Percentiles rank a stretch among this genome's conserved stretches.
phyloP scores from a whole-genome alignment of 1,140 invertebrate genomes.

The Meteorus sp. region DNA sequence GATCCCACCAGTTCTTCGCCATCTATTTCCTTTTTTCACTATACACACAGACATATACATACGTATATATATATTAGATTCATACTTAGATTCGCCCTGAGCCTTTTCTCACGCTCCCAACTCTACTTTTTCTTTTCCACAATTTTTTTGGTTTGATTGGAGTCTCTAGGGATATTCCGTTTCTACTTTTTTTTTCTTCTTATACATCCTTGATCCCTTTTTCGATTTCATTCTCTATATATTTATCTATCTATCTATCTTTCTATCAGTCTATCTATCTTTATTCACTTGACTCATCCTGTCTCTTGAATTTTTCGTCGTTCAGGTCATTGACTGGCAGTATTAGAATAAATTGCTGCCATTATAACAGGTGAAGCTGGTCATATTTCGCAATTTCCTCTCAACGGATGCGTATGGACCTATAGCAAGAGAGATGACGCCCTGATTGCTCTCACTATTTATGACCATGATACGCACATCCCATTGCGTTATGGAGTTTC shows the following conservation, averaged over 20 bases:
- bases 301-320: slow-evolving; percentile 5
- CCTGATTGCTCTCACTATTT: slow-evolving; percentile 42
- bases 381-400: slow-evolving; percentile 46
- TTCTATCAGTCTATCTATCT: background rate
- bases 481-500: slow-evolving; percentile 23
- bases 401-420: slow-evolving; percentile 32
- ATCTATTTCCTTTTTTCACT: slow-evolving; percentile 3
- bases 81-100: background rate
- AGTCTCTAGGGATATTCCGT: no score
- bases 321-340: slow-evolving; percentile 25
- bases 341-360: slow-evolving; percentile 44
- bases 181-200: background rate
- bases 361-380: slow-evolving; percentile 42
- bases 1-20: slow-evolving; percentile 5
- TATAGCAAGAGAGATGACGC: slow-evolving; percentile 30
- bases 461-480: slow-evolving; percentile 35
- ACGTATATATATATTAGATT: no score
- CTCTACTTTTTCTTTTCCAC: no score
- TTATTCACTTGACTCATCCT: slow-evolving; percentile 5
- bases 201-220: background rate
- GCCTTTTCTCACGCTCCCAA: background rate
- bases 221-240: slow-evolving; percentile 8
- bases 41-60: no score
- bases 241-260: slow-evolving; percentile 8
- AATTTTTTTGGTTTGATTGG: no score